Conservation (phyloP, 2,888 invertebrate genomes). For the Griposia aprilina region DNA sequence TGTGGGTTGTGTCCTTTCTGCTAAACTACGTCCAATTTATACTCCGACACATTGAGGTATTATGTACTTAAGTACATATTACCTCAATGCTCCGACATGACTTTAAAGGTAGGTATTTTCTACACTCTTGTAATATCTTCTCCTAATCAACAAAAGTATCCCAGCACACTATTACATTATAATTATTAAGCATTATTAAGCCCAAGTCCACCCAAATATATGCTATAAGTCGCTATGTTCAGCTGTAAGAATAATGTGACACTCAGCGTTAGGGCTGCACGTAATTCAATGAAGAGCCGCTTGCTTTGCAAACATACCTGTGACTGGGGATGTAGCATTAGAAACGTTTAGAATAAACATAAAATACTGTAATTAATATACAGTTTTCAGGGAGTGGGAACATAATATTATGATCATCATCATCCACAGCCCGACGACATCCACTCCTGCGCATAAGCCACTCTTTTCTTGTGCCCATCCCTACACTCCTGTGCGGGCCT, state of each 20-base stretch:
- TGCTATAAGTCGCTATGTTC: constrained; percentile 10
- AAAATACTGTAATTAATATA: not conserved
- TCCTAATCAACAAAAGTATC: not conserved
- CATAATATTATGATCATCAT: too few relatives aligned
- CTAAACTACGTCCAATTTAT: too few relatives aligned
- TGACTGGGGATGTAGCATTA: constrained; percentile 17
- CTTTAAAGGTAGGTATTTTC: not conserved
- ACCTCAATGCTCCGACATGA: too few relatives aligned
- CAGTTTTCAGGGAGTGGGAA: not conserved
- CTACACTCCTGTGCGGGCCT: too few relatives aligned
- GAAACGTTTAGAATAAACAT: not conserved
- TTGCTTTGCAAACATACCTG: constrained; percentile 55
- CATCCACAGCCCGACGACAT: too few relatives aligned
- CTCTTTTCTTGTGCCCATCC: too few relatives aligned
- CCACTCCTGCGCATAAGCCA: too few relatives aligned
- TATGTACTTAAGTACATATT: too few relatives aligned
- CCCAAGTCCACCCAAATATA: not conserved
- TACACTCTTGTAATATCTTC: too few relatives aligned
- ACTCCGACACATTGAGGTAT: too few relatives aligned
- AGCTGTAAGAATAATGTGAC: constrained; percentile 46
- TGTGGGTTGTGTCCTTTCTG: too few relatives aligned
- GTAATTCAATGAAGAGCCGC: constrained; percentile 58
- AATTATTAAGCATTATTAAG: too few relatives aligned
- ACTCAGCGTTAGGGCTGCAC: constrained; percentile 46
- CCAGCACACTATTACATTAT: not conserved